Percentiles rank a stretch among this genome's conserved stretches.
Conservation (phyloP, 1,140 invertebrate species). For the Drosophila rufa region DNA sequence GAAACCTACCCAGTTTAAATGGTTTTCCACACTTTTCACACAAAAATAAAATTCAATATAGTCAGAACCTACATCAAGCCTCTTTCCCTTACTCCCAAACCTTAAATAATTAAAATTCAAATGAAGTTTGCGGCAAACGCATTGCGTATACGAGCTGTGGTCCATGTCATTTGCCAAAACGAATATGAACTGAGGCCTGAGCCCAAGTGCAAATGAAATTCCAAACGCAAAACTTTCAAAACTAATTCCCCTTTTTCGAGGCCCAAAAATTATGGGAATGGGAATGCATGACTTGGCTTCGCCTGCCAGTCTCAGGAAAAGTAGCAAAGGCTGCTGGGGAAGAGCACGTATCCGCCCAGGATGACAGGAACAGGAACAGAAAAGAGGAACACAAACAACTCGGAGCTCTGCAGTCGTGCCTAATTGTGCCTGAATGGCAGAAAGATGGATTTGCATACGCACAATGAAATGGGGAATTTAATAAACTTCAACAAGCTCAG, state of each 20-base stretch:
- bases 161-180: conserved; percentile 11
- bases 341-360: conserved; percentile 22
- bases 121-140: conserved; percentile 2
- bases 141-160: conserved; percentile 25
- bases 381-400: background rate
- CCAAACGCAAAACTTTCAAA: conserved; percentile 19
- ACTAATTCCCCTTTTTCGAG: conserved; percentile 12
- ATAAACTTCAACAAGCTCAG: conserved; percentile 15
- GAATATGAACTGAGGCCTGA: background rate
- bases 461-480: conserved; percentile 31
- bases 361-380: conserved; percentile 10
- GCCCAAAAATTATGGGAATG: conserved; percentile 6
- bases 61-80: background rate
- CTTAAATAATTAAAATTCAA: background rate
- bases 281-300: conserved; percentile 16
- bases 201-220: conserved; percentile 19
- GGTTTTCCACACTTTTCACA: no score
- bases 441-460: conserved; percentile 12
- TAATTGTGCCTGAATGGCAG: conserved; percentile 15
- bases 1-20: background rate
- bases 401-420: background rate
- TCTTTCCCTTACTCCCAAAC: background rate
- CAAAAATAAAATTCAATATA: background rate
- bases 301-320: conserved; percentile 1
- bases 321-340: background rate